Percentiles rank a stretch among this genome's conserved stretches.
Evolutionary conservation across 2,797 vertebrate genomes (phyloP).

Genomic region (Monodelphis domestica): DNA sequence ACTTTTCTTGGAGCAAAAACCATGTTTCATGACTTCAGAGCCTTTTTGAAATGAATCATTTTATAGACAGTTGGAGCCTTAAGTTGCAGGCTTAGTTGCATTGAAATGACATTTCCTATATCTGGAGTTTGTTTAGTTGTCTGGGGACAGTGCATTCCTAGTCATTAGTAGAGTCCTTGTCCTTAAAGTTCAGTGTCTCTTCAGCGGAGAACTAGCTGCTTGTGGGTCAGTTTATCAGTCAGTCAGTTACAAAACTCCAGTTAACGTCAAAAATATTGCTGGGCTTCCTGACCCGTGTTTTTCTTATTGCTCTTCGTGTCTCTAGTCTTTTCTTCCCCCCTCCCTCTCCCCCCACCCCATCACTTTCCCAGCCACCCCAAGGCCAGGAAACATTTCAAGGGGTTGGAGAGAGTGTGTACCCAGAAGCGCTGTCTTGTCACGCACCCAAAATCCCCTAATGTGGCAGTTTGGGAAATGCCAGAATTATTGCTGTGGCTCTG

Average conservation of each 20-base stretch:
- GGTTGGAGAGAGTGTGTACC: slow-evolving; percentile 97
- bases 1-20: no score
- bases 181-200: no score
- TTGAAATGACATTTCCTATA: no score
- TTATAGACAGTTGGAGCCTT: no score
- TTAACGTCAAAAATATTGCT: not conserved
- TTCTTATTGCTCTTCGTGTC: not conserved
- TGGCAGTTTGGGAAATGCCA: slow-evolving; percentile 54
- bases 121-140: no score
- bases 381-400: slow-evolving; percentile 99
- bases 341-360: no score
- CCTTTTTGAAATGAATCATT: not conserved
- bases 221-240: no score
- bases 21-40: not conserved
- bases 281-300: not conserved
- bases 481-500: not conserved
- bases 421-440: slow-evolving; percentile 98
- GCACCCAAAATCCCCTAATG: slow-evolving; percentile 85
- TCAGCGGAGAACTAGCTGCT: no score
- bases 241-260: no score
- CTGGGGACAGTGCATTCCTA: no score
- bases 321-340: not conserved
- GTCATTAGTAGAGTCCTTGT: no score
- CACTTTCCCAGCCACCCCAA: slow-evolving; percentile 97
- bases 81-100: no score